A percentile compares a stretch with the other conserved stretches of the same genome.
Conservation (phyloP, 2,888 invertebrate species). For the Andrena minutula region DNA sequence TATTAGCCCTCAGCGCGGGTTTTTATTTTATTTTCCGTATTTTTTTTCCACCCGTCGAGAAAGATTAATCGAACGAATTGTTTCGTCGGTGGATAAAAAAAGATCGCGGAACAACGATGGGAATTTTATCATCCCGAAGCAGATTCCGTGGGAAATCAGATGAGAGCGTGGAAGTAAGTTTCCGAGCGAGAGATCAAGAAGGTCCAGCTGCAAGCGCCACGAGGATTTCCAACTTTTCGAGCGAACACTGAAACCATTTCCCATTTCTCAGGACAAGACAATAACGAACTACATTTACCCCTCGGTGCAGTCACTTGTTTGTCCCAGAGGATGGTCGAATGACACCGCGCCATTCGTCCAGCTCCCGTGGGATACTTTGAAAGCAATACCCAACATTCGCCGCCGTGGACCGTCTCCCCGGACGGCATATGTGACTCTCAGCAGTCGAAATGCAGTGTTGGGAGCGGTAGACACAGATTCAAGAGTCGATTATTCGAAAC, state of each 20-base stretch:
- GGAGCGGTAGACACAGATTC: constrained; percentile 31
- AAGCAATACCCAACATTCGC: constrained; percentile 81
- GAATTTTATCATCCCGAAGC: background rate
- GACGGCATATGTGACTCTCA: constrained; percentile 79
- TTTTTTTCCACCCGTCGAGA: background rate
- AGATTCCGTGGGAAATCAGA: no score
- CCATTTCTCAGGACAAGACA: constrained; percentile 73
- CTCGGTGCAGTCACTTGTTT: constrained; percentile 79
- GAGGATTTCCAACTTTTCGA: constrained; percentile 10
- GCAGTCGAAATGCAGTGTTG: constrained; percentile 38
- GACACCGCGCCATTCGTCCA: constrained; percentile 78
- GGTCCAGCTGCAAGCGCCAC: constrained; percentile 12
- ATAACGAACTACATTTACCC: constrained; percentile 79
- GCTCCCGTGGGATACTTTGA: constrained; percentile 79
- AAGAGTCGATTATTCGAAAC: constrained; percentile 17
- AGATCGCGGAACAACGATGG: background rate
- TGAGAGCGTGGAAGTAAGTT: background rate
- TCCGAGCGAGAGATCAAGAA: background rate
- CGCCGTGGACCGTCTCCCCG: constrained; percentile 69
- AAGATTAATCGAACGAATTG: constrained; percentile 12
- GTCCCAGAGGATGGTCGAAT: constrained; percentile 80
- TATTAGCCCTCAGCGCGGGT: constrained; percentile 23
- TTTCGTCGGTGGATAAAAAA: background rate
- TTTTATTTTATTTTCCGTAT: constrained; percentile 5
- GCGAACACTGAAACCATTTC: constrained; percentile 63